Percentiles rank a stretch among this genome's conserved stretches.
Evolutionary conservation across 2,113 vertebrate genomes (phyloP).

Genomic region (Sapayoa aenigma): DNA sequence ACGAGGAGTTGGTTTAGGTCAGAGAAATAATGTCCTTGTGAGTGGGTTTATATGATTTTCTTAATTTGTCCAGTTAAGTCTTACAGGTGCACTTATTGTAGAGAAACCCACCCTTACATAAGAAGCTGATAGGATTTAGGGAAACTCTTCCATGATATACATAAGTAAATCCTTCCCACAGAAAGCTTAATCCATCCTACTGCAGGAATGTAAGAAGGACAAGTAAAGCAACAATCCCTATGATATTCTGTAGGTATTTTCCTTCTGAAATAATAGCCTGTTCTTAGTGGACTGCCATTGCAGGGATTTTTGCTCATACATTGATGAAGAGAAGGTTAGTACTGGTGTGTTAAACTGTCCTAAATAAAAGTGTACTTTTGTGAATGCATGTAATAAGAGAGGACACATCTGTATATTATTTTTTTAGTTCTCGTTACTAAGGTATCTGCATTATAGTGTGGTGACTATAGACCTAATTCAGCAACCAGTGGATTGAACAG

Average conservation of each 20-base stretch:
- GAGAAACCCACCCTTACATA: neutral
- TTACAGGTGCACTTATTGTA: neutral
- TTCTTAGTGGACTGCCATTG: neutral
- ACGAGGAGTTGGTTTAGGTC: neutral
- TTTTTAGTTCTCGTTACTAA: neutral
- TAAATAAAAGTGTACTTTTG: neutral
- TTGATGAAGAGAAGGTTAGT: neutral
- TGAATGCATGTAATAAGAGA: neutral
- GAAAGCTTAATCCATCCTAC: neutral
- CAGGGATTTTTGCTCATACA: neutral
- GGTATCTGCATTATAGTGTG: neutral
- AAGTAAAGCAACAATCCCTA: neutral
- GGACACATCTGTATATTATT: neutral
- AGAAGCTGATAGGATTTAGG: neutral
- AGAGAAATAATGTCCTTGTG: constrained; percentile 1
- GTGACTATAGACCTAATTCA: neutral
- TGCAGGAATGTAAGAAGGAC: neutral
- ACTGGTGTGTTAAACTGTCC: neutral
- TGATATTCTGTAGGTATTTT: neutral
- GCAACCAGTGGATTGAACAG: neutral
- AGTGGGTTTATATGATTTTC: neutral
- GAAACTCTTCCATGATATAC: neutral
- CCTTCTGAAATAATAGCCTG: neutral
- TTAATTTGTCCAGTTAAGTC: neutral
- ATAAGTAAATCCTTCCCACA: neutral